Percentiles rank a stretch among this genome's conserved stretches.
phyloP scores from a whole-genome alignment of 2,113 vertebrate species.

The Bagarius yarrelli region DNA sequence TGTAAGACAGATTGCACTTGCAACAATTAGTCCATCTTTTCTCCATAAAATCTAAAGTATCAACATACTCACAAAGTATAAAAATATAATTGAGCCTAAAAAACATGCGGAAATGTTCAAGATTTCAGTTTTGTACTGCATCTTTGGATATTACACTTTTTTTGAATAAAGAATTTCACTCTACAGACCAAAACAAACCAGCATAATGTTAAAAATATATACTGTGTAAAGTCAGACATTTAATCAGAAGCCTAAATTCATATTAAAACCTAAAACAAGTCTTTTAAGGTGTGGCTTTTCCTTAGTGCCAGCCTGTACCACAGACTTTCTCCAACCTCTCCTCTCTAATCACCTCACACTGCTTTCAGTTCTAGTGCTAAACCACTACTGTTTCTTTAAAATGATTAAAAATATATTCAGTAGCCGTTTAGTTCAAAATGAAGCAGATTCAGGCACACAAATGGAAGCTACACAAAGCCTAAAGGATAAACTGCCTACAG shows the following conservation, averaged over 20 bases:
- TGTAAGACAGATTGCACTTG: conserved; percentile 3
- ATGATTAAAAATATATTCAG: neutral
- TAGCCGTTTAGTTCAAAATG: neutral
- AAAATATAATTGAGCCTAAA: neutral
- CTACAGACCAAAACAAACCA: neutral
- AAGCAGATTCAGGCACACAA: neutral
- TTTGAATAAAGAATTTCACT: neutral
- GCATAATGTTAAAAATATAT: neutral
- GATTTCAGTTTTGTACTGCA: conserved; percentile 3
- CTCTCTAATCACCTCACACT: neutral
- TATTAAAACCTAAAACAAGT: conserved; percentile 5
- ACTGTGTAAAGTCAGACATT: neutral
- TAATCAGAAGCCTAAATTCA: neutral
- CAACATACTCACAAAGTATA: neutral
- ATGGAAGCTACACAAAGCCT: neutral
- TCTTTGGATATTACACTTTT: conserved; percentile 11
- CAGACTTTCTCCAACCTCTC: neutral
- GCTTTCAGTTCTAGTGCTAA: neutral
- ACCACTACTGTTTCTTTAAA: conserved; percentile 1
- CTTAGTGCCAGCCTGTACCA: neutral
- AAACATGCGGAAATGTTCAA: conserved; percentile 30
- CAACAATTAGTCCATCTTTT: conserved; percentile 6
- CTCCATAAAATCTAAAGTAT: neutral
- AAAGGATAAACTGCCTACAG: neutral
- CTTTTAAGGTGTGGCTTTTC: neutral